phyloP scores from a whole-genome alignment of 2,797 vertebrate species.

The Diceros bicornis region DNA sequence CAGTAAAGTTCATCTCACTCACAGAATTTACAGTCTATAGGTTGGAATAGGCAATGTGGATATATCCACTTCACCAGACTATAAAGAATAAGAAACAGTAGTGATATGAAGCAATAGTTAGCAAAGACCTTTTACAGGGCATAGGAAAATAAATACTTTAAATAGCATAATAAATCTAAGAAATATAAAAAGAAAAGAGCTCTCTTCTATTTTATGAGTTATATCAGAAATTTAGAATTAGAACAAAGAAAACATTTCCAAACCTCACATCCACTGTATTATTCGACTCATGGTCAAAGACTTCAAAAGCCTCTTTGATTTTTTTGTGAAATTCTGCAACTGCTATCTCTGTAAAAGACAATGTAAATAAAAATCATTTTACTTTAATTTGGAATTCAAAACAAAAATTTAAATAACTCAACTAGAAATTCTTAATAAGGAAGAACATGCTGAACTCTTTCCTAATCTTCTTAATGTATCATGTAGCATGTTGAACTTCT shows the following conservation, averaged over 20 bases:
- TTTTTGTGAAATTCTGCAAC: constrained; percentile 91
- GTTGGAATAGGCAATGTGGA: background rate
- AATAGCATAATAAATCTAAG: constrained; percentile 48
- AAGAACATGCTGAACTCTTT: background rate
- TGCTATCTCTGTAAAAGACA: constrained; percentile 88
- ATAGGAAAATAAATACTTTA: constrained; percentile 54
- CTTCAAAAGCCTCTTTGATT: constrained; percentile 94
- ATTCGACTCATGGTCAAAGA: constrained; percentile 94
- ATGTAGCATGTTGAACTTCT: background rate
- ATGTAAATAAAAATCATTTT: constrained; percentile 78
- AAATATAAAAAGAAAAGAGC: background rate
- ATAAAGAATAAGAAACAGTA: background rate
- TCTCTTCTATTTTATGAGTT: constrained; percentile 54
- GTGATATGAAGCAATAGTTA: background rate
- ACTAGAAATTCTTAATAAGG: constrained; percentile 62
- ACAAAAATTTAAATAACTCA: constrained; percentile 63
- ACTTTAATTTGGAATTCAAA: constrained; percentile 65
- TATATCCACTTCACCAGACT: background rate
- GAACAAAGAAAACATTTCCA: constrained; percentile 83
- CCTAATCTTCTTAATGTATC: background rate
- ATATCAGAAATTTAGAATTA: constrained; percentile 51
- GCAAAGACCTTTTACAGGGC: background rate
- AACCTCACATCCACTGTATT: constrained; percentile 96
- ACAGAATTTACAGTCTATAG: background rate
- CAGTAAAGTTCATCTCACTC: background rate